Evolutionary conservation across 2,888 invertebrate genomes (phyloP).

Genomic region (Eupithecia pulchellata): DNA sequence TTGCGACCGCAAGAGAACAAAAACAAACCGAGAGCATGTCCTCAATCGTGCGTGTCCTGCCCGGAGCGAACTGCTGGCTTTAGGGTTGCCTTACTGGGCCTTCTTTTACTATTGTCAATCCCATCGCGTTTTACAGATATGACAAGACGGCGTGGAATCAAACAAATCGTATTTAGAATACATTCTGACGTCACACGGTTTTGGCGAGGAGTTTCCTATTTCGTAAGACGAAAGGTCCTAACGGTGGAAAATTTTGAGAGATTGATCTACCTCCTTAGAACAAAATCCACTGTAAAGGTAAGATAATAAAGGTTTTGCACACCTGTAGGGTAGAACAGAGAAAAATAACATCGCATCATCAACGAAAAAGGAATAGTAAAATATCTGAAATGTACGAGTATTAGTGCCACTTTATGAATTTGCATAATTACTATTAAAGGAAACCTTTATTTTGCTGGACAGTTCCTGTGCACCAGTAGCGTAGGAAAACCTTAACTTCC

Average conservation of each 20-base stretch:
- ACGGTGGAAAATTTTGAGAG: neutral
- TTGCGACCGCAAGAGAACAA: conserved; percentile 82
- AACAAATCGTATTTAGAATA: no score
- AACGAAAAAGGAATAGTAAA: neutral
- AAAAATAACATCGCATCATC: neutral
- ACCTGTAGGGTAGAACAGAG: neutral
- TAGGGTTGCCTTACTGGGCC: conserved; percentile 57
- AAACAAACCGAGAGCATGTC: conserved; percentile 80
- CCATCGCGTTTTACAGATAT: no score
- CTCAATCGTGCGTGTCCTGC: conserved; percentile 83
- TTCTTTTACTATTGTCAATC: no score
- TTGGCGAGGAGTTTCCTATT: no score
- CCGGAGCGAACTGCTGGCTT: conserved; percentile 54
- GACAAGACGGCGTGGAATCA: no score
- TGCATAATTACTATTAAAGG: neutral
- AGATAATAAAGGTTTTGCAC: neutral
- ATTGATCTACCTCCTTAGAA: neutral
- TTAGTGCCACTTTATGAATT: neutral
- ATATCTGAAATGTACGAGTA: neutral
- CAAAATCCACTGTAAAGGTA: neutral
- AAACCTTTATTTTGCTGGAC: neutral
- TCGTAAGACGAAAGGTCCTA: no score
- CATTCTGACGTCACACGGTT: no score
- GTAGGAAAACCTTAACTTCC: neutral
- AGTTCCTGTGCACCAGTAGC: neutral